A percentile compares a stretch with the other conserved stretches of the same genome.
Evolutionary conservation across 2,888 invertebrate species (phyloP).

Genomic region (Ochropacha duplaris): DNA sequence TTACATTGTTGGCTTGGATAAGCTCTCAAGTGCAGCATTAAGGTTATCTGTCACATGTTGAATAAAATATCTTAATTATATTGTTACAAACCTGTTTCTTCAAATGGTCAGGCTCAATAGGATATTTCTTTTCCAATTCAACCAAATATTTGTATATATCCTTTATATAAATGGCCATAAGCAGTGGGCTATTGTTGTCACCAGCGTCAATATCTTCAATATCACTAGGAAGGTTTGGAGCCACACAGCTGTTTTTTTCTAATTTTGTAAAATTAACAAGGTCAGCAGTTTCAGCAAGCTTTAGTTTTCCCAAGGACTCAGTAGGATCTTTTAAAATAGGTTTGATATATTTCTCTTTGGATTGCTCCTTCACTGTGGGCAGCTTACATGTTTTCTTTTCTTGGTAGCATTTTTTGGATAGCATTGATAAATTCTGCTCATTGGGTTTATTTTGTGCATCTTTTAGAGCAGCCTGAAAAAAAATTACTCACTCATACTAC

Average conservation of each 20-base stretch:
- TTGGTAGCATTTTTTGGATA: slow-evolving; percentile 47
- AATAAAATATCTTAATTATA: too few species aligned
- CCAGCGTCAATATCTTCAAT: slow-evolving; percentile 90
- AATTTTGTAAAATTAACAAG: slow-evolving; percentile 27
- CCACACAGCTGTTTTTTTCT: slow-evolving; percentile 9
- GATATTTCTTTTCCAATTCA: slow-evolving; percentile 87
- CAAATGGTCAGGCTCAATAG: slow-evolving; percentile 86
- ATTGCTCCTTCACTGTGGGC: slow-evolving; percentile 51
- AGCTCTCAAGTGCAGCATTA: too few species aligned
- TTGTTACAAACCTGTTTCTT: slow-evolving; percentile 80
- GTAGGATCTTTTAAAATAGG: slow-evolving; percentile 59
- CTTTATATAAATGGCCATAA: slow-evolving; percentile 92
- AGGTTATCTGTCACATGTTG: too few species aligned
- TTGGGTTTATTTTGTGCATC: slow-evolving; percentile 51
- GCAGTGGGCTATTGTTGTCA: slow-evolving; percentile 88
- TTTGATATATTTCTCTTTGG: slow-evolving; percentile 43
- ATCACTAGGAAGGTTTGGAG: slow-evolving; percentile 55
- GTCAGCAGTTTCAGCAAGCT: slow-evolving; percentile 39
- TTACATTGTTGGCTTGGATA: background rate
- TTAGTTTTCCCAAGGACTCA: slow-evolving; percentile 64
- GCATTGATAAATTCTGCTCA: slow-evolving; percentile 49
- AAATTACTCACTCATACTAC: background rate
- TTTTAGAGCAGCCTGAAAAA: slow-evolving; percentile 57
- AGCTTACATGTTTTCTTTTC: slow-evolving; percentile 48
- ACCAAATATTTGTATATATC: slow-evolving; percentile 94